These are phyloP conservation scores for Parazoanthus atlanticus DNA, from an alignment of 92 coral and sea anemone species.

Conservation along the genomic window DNA sequence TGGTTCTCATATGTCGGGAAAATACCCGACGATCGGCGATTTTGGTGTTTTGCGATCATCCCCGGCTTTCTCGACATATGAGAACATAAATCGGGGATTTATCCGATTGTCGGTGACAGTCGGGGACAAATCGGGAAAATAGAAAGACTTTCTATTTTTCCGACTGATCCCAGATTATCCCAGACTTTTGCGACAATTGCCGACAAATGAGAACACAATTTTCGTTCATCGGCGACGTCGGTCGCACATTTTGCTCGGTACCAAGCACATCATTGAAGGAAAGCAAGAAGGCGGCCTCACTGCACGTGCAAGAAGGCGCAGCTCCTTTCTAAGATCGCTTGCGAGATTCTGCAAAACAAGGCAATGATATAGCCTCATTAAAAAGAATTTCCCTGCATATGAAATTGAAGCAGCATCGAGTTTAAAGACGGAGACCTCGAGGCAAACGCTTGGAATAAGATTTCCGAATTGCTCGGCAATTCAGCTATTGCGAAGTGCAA, in stretches of 20 bases:
- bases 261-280: not conserved
- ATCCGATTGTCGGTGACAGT: not conserved
- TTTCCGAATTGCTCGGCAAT: not conserved
- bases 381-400: conserved; percentile 19
- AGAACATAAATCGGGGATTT: not conserved
- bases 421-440: conserved; percentile 20
- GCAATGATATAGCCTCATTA: conserved; percentile 27
- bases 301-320: not conserved
- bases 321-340: not conserved
- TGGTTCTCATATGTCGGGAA: no score
- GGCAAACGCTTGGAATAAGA: not conserved
- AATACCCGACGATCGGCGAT: no score
- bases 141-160: conserved; percentile 4
- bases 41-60: no score
- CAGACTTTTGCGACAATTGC: conserved; percentile 5
- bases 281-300: not conserved
- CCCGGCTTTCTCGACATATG: not conserved
- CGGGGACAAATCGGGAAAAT: not conserved
- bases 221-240: no score
- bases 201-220: not conserved
- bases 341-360: not conserved
- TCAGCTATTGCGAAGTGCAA: conserved; percentile 6
- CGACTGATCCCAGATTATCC: not conserved
- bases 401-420: conserved; percentile 21
- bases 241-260: not conserved